Conservation (phyloP, 2,113 vertebrate genomes). For the Motacilla alba region DNA sequence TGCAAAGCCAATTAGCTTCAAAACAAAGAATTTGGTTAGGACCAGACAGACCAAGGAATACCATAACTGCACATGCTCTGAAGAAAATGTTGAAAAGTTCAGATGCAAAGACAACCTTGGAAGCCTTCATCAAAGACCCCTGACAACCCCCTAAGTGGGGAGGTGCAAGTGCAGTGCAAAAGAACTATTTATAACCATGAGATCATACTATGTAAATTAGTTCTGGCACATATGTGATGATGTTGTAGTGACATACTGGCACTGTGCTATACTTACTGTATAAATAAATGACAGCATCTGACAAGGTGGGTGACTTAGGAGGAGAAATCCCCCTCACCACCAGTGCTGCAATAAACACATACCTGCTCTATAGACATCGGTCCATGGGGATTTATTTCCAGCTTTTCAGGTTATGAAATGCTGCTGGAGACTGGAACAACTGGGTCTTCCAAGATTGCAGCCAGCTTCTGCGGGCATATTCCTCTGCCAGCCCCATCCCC, state of each 20-base stretch:
- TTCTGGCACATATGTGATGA: rapidly evolving
- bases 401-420: not conserved
- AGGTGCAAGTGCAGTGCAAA: not conserved
- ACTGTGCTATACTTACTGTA: not conserved
- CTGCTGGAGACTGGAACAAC: not conserved
- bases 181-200: not conserved
- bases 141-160: rapidly evolving
- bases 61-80: rapidly evolving
- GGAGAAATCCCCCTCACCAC: not conserved
- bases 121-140: not conserved
- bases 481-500: not conserved
- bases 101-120: not conserved
- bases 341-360: not conserved
- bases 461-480: not conserved
- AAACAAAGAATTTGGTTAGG: not conserved
- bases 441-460: not conserved
- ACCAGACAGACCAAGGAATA: not conserved
- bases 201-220: too few relatives aligned
- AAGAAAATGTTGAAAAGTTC: not conserved
- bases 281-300: not conserved
- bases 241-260: not conserved
- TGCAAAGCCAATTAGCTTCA: not conserved
- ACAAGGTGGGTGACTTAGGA: not conserved
- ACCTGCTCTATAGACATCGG: not conserved
- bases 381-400: not conserved